Evolutionary conservation across 2,113 vertebrate species (phyloP).

Genomic region (Hyperopisus bebe): DNA sequence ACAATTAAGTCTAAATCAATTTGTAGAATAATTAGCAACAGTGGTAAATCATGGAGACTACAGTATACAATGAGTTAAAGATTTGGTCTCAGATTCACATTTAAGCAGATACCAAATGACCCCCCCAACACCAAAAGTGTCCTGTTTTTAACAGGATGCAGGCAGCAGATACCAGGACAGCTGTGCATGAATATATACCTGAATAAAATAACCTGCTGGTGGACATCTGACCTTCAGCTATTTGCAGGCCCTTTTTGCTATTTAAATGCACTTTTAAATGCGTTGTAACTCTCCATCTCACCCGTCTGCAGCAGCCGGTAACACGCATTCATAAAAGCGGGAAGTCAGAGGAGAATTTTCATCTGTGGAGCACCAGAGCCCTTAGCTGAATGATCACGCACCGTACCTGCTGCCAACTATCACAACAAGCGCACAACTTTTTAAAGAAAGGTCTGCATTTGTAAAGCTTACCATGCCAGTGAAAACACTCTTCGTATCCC

Average conservation of each 20-base stretch:
- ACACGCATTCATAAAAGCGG: not conserved
- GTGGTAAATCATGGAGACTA: not conserved
- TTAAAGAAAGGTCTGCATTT: not conserved
- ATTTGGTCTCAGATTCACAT: not conserved
- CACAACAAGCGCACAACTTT: not conserved
- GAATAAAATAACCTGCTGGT: not conserved
- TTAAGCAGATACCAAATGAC: not conserved
- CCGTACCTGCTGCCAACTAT: not conserved
- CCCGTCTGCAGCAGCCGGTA: not conserved
- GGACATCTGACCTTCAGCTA: not conserved
- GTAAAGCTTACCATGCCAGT: slow-evolving; percentile 20
- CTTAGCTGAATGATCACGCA: not conserved
- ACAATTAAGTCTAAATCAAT: not conserved
- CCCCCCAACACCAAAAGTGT: not conserved
- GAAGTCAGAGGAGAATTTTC: not conserved
- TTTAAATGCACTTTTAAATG: not conserved
- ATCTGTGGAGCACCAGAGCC: not conserved
- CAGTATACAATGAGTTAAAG: not conserved
- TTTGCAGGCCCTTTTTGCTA: not conserved
- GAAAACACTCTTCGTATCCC: slow-evolving; percentile 13
- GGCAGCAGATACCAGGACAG: not conserved
- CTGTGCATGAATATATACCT: not conserved
- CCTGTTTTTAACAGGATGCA: not conserved
- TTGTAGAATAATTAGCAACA: not conserved
- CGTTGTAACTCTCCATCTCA: not conserved